Evolutionary conservation across 1,140 invertebrate species (phyloP).

Genomic region (Drosophila melanogaster): DNA sequence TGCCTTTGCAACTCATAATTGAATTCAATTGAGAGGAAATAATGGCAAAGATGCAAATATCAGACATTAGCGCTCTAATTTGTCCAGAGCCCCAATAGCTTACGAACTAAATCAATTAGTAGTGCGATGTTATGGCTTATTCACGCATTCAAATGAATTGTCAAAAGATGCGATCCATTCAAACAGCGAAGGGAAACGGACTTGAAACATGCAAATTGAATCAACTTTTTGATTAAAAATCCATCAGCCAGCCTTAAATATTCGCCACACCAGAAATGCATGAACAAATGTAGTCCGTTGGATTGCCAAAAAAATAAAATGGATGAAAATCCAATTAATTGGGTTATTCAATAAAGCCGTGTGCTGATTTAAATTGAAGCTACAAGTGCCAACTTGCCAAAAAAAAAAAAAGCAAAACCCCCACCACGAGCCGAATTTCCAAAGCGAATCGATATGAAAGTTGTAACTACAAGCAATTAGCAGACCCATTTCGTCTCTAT

Average conservation of each 20-base stretch:
- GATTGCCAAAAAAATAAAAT: slow-evolving; percentile 29
- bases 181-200: slow-evolving; percentile 21
- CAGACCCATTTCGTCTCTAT: slow-evolving; percentile 39
- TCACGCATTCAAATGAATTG: slow-evolving; percentile 18
- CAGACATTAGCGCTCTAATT: slow-evolving; percentile 20
- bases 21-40: slow-evolving; percentile 6
- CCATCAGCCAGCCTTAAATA: slow-evolving; percentile 30
- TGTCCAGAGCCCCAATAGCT: slow-evolving; percentile 35
- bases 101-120: slow-evolving; percentile 60
- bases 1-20: slow-evolving; percentile 1
- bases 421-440: slow-evolving; percentile 5
- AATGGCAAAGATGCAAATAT: neutral
- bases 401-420: neutral
- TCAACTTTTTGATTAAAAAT: slow-evolving; percentile 59
- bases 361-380: slow-evolving; percentile 41
- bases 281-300: neutral
- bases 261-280: slow-evolving; percentile 40
- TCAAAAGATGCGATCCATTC: slow-evolving; percentile 31
- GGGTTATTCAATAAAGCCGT: slow-evolving; percentile 23
- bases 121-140: slow-evolving; percentile 43
- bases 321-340: slow-evolving; percentile 35
- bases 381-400: slow-evolving; percentile 37
- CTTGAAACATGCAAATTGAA: slow-evolving; percentile 64
- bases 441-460: slow-evolving; percentile 48
- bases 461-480: slow-evolving; percentile 57